Percentiles rank a stretch among this genome's conserved stretches.
These are phyloP conservation scores for Anthonomus grandis DNA, from an alignment of 1,140 invertebrate genomes.

Conservation along the genomic window DNA sequence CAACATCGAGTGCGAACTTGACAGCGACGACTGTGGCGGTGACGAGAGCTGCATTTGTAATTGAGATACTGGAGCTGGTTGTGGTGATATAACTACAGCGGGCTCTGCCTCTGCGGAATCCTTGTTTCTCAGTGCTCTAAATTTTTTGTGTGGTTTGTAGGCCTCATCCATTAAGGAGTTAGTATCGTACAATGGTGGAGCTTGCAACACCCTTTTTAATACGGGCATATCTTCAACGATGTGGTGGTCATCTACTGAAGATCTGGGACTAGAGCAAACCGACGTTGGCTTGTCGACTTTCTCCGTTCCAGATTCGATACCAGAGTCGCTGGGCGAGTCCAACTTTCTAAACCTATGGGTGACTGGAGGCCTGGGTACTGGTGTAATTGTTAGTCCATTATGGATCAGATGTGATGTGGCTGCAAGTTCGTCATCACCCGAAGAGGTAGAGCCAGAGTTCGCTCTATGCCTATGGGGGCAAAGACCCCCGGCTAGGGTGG, in stretches of 20 bases:
- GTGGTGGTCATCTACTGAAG: slow-evolving; percentile 76
- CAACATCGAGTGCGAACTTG: slow-evolving; percentile 81
- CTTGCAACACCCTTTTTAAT: slow-evolving; percentile 84
- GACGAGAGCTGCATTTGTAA: slow-evolving; percentile 52
- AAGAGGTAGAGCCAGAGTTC: slow-evolving; percentile 69
- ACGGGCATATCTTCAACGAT: slow-evolving; percentile 89
- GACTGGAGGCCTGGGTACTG: slow-evolving; percentile 55
- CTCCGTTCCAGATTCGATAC: slow-evolving; percentile 89
- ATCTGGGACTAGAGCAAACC: slow-evolving; percentile 80
- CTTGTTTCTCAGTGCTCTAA: slow-evolving; percentile 75
- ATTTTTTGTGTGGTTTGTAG: slow-evolving; percentile 93
- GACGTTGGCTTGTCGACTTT: slow-evolving; percentile 77
- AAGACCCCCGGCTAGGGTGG: slow-evolving; percentile 67
- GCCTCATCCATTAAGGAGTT: slow-evolving; percentile 90
- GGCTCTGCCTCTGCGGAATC: slow-evolving; percentile 75
- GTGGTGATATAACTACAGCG: slow-evolving; percentile 45
- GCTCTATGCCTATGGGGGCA: slow-evolving; percentile 68
- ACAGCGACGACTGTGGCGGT: slow-evolving; percentile 55
- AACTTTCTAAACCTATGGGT: slow-evolving; percentile 67
- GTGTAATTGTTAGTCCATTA: slow-evolving; percentile 63
- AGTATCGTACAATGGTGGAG: slow-evolving; percentile 84
- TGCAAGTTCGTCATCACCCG: slow-evolving; percentile 73
- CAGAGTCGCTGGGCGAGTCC: slow-evolving; percentile 87
- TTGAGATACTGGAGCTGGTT: slow-evolving; percentile 43
- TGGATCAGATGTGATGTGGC: slow-evolving; percentile 62